Base-by-base conservation (phyloP, 2,113 vertebrate species). In the Cricetomys ansorgei region DNA sequence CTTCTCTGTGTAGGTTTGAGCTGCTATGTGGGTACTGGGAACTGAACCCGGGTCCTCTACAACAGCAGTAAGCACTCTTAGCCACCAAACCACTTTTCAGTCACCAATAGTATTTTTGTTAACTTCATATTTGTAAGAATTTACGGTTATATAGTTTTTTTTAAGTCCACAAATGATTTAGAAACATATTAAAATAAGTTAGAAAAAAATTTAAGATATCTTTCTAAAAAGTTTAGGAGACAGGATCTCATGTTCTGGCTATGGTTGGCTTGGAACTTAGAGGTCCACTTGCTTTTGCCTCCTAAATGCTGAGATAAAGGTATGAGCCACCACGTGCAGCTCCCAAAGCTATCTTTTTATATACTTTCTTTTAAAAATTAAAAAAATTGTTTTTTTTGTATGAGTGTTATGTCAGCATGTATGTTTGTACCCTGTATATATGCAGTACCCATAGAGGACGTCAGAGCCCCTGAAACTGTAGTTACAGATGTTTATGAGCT, bases 61-160 rank as follows among this genome's bases (percentile, higher is more conserved):
- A 37, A 62, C 21, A 37, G 31, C 13, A 69, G 31, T 65, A 31
- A 65, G 9, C 64, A 65, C 29, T 65, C 64, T 65, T 65, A 65
- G 34, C 29, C 11, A 64, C 29, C 29, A 27, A 65, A 31, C 64
- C 13, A 65, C 13, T 29, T 65, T 29, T 65, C 62, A 92, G 27
- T 64, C 59, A 89, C n/a, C 67, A 29, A 69, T 13, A 88, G 13
- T 8, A 29, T 91, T 79, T 90, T n/a, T 69, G 21, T 48, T 93
- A 67, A 84, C 89, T 95, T 89, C 48, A 75, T 89, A 89, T 93
- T 93, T 93, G n/a, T 43, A 75, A 17, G 25, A 86, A 15, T 91
- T 87, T 29, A 45, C 84, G 55, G 57, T 72, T 80, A 72, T 69
- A 34, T 53, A 92, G 11, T 91, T 93, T 93, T 57, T 59, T 16